Base-by-base conservation (phyloP, 2,888 invertebrate genomes). In the Cetonia aurata region DNA sequence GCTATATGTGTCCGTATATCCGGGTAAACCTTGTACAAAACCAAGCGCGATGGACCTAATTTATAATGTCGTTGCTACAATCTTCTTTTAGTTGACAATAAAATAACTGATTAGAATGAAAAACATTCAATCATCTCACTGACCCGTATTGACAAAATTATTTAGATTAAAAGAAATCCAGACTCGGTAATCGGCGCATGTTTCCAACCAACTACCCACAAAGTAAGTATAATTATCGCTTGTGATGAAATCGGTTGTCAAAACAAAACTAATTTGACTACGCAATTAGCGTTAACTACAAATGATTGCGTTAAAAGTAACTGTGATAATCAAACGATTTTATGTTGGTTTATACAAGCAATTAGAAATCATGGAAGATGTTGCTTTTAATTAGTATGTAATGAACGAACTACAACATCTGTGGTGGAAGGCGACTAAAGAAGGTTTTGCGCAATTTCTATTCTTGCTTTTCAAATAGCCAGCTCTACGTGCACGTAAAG, bases 211-310 rank as follows among this genome's bases (percentile, higher is more conserved):
- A 10, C 41, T 56, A 41, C 37, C 56, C 25, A 37, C 56, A 41
- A 56, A 33, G 13, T 12, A 62, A 62, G 15, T 48, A 48, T 48
- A 62, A 48, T 62, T 62, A 62, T 62, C 48, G 44, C 6, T 31
- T 19, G 48, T 48, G 62, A 62, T 48, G 62, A 48, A 62, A 62
- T 37, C 48, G 6, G 62, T 62, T 62, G 48, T 62, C 48, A 62
- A 25, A 62, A 62, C 62, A 62, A 48, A 48, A 48, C 62, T 62
- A 62, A 62, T 62, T 62, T 42, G 48, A 48, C 8, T 60, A 59
- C 44, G 46, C 42, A 46, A 46, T 60, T 60, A 46, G 17, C 48
- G 48, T 33, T 48, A 15, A 3, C n/a, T 48, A 62, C 48, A 50
- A 25, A 62, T 48, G 46, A 48, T 33, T 62, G 31, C 56, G 41